Conservation (phyloP, 2,888 invertebrate species). For the Pogonocherus hispidulus region DNA sequence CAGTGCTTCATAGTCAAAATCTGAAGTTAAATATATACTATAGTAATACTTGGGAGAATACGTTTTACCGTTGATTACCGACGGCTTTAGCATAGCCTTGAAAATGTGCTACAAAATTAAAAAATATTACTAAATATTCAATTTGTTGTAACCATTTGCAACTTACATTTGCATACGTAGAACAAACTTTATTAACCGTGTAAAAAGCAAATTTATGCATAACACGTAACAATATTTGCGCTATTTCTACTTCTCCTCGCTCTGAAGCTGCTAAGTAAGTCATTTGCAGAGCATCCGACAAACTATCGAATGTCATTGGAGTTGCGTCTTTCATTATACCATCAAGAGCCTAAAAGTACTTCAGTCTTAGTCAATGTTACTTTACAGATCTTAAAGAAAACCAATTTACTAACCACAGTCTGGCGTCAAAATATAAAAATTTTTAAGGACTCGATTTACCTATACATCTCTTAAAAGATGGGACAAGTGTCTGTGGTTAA, state of each 20-base stretch:
- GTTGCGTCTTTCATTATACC: neutral
- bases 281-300: neutral
- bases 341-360: neutral
- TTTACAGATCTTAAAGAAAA: no score
- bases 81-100: constrained; percentile 41
- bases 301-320: neutral
- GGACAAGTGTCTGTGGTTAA: no score
- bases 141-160: neutral
- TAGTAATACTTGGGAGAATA: constrained; percentile 51
- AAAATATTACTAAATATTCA: neutral
- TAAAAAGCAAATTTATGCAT: neutral
- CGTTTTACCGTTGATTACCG: constrained; percentile 41
- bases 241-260: neutral
- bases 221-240: neutral
- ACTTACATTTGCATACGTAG: neutral
- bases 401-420: no score
- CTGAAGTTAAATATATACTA: constrained; percentile 48
- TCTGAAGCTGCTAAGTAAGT: neutral
- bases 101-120: constrained; percentile 49
- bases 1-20: constrained; percentile 51
- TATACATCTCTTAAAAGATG: no score
- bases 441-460: no score
- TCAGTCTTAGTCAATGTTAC: no score
- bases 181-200: neutral
- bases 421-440: no score